Base-by-base conservation (phyloP, 2,888 invertebrate species). In the Aleiodes testaceus region DNA sequence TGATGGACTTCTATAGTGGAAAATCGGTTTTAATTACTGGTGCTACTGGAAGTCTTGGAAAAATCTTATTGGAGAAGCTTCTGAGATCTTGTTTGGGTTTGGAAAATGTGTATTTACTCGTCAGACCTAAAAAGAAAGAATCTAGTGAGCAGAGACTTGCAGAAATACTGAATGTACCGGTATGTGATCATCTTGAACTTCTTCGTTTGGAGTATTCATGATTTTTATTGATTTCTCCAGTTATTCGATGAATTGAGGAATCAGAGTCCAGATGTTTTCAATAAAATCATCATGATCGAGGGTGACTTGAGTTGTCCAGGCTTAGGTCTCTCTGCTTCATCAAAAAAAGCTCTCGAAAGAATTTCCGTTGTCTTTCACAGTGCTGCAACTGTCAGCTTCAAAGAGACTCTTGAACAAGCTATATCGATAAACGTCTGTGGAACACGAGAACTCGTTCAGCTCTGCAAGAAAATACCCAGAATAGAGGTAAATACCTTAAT, bases 341-440 rank as follows among this genome's bases (percentile, higher is more conserved):
- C 12, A 11, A 22, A 45, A 45, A 45, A 18, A 20, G 4, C n/a
- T 12, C 45, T 63, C 14, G 22, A 45, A 22, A 1, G 22, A 20
- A 45, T 45, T 22, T 22, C 22, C 14, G 47, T 63, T 63, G 63
- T 63, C 12, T 22, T 59, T 16, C 59, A 59, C 2, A 18, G 14
- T 42, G 30, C 59, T 59, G 63, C 45, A 11, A 7, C 45, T 45
- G 44, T 63, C 26, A 45, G 63, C 44, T 63, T 45, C 20, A 63
- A 63, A 20, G 63, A 63, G 6, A 20, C 63, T 22, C 45, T 63
- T 18, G 36, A 59, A 18, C 36, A 12, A 22, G 6, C 63, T 12
- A 12, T 63, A 22, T 44, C 44, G 18, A 22, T 22, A 44, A 63
- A 45, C 26, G 63, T 63, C 44, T 44, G 22, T 45, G 63, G 63